Conservation (phyloP, 2,888 invertebrate genomes). For the Notodonta ziczac region DNA sequence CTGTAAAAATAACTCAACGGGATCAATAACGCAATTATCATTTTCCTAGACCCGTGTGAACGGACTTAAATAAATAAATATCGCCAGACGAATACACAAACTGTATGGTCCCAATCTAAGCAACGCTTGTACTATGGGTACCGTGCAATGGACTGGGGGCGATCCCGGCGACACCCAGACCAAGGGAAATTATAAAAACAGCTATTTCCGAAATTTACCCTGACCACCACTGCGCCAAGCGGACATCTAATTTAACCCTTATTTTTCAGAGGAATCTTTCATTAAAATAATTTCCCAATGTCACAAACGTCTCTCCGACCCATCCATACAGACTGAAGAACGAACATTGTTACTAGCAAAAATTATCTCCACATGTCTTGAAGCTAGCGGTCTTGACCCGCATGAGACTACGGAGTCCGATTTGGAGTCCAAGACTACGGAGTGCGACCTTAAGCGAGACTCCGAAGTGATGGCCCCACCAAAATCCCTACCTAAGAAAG, state of each 20-base stretch:
- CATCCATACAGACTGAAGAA: slow-evolving; percentile 61
- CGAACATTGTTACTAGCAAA: slow-evolving; percentile 60
- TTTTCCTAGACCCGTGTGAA: no score
- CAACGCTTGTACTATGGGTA: no score
- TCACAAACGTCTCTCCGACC: slow-evolving; percentile 62
- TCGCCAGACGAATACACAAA: no score
- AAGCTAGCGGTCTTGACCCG: slow-evolving; percentile 51
- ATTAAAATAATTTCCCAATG: slow-evolving; percentile 59
- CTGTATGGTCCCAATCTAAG: no score
- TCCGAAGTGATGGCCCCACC: slow-evolving; percentile 71
- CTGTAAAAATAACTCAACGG: no score
- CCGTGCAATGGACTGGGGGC: no score
- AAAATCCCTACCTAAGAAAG: slow-evolving; percentile 63
- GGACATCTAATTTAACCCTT: neutral
- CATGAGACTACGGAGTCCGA: slow-evolving; percentile 36
- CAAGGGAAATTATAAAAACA: no score
- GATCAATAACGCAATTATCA: no score
- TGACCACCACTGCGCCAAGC: no score
- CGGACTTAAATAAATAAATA: no score
- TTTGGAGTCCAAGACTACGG: slow-evolving; percentile 34
- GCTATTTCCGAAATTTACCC: no score
- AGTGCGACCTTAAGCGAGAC: slow-evolving; percentile 33
- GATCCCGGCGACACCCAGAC: no score
- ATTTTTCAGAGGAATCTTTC: slow-evolving; percentile 64
- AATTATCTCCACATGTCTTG: slow-evolving; percentile 65